Conservation (phyloP, 1,140 invertebrate species). For the Heliothis subflexa region DNA sequence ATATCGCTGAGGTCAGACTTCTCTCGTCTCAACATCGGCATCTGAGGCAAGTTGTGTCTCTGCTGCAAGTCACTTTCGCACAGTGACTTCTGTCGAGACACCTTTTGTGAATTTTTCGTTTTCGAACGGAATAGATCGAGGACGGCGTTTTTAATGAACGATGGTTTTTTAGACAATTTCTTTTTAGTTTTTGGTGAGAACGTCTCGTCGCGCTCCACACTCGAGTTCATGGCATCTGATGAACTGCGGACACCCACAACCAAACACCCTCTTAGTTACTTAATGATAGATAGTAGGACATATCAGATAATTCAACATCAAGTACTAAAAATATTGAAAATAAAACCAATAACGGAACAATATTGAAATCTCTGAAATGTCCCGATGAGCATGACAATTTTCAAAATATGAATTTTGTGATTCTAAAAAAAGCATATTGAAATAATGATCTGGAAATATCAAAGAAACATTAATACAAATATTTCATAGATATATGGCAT, state of each 20-base stretch:
- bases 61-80: slow-evolving; percentile 83
- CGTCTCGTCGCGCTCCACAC: slow-evolving; percentile 81
- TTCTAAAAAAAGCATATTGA: slow-evolving; percentile 82
- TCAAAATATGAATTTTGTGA: slow-evolving; percentile 74
- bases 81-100: slow-evolving; percentile 83
- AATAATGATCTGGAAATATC: slow-evolving; percentile 63
- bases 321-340: background rate
- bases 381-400: slow-evolving; percentile 66
- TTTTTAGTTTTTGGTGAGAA: slow-evolving; percentile 86
- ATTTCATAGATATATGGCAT: slow-evolving; percentile 43
- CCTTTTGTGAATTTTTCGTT: slow-evolving; percentile 84
- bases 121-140: slow-evolving; percentile 86
- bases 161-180: slow-evolving; percentile 86
- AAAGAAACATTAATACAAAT: slow-evolving; percentile 41
- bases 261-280: slow-evolving; percentile 84
- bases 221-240: slow-evolving; percentile 83
- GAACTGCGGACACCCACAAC: slow-evolving; percentile 86
- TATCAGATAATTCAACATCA: slow-evolving; percentile 71
- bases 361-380: slow-evolving; percentile 75
- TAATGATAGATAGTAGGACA: slow-evolving; percentile 72
- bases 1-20: slow-evolving; percentile 80
- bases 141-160: slow-evolving; percentile 85
- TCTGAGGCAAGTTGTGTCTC: slow-evolving; percentile 68
- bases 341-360: slow-evolving; percentile 48
- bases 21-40: slow-evolving; percentile 79